These are phyloP conservation scores for Yponomeuta sedellus DNA, from an alignment of 2,888 invertebrate genomes.

Conservation along the genomic window DNA sequence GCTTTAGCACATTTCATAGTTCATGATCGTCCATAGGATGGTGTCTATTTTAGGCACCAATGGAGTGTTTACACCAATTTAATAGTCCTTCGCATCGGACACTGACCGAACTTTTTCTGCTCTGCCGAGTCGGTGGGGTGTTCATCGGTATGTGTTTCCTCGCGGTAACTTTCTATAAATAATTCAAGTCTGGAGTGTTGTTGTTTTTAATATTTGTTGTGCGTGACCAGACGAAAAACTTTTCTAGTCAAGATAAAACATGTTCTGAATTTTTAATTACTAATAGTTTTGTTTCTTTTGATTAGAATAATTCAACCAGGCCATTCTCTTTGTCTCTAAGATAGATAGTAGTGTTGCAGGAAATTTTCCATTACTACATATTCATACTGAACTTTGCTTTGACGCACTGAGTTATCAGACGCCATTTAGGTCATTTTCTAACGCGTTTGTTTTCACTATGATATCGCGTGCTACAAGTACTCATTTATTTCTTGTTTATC, in stretches of 20 bases:
- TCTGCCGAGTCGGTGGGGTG: neutral
- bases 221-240: neutral
- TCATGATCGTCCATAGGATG: too few species aligned
- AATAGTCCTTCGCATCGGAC: neutral
- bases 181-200: neutral
- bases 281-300: neutral
- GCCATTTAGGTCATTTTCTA: conserved; percentile 10
- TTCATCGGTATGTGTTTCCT: neutral
- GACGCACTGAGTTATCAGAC: conserved; percentile 3
- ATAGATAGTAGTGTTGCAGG: neutral
- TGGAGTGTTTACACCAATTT: neutral
- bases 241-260: neutral
- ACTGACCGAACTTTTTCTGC: neutral
- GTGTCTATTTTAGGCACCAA: too few species aligned
- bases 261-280: too few species aligned
- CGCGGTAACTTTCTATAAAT: neutral
- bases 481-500: neutral
- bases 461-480: conserved; percentile 29
- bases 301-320: neutral
- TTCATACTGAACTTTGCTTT: neutral
- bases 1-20: too few species aligned
- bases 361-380: neutral
- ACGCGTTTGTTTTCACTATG: conserved; percentile 35
- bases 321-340: neutral
- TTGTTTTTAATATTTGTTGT: neutral